Percentiles rank a stretch among this genome's conserved stretches.
These are phyloP conservation scores for Chunga burmeisteri DNA, from an alignment of 2,113 vertebrate genomes.

Conservation along the genomic window DNA sequence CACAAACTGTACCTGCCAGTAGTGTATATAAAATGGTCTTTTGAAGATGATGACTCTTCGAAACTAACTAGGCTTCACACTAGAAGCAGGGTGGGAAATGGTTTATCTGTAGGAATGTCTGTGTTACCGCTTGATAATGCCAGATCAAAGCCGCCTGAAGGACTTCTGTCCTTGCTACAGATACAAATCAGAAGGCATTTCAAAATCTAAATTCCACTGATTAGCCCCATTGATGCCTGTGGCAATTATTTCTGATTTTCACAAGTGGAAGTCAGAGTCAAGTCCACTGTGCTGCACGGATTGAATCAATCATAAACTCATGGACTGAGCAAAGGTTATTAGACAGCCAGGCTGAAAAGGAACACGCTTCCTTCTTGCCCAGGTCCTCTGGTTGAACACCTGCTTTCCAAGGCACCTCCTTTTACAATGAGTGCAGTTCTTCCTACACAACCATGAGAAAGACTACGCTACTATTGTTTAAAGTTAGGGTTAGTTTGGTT, in stretches of 20 bases:
- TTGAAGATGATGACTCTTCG: neutral
- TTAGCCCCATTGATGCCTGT: neutral
- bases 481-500: neutral
- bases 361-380: neutral
- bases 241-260: neutral
- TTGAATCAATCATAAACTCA: neutral
- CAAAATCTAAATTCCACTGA: neutral
- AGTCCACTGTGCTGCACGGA: neutral
- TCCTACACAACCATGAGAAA: accelerated
- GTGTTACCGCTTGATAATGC: neutral
- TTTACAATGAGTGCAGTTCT: neutral
- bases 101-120: neutral
- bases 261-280: neutral
- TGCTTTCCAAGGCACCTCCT: neutral
- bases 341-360: neutral
- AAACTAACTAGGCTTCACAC: neutral
- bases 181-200: neutral
- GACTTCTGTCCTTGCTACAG: neutral
- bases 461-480: neutral
- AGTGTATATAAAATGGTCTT: neutral
- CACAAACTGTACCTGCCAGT: neutral
- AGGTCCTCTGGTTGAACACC: neutral
- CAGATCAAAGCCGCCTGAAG: neutral
- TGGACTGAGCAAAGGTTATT: neutral
- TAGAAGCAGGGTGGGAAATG: neutral